Conservation (phyloP, 1,140 invertebrate genomes). For the Scylla paramamosain region DNA sequence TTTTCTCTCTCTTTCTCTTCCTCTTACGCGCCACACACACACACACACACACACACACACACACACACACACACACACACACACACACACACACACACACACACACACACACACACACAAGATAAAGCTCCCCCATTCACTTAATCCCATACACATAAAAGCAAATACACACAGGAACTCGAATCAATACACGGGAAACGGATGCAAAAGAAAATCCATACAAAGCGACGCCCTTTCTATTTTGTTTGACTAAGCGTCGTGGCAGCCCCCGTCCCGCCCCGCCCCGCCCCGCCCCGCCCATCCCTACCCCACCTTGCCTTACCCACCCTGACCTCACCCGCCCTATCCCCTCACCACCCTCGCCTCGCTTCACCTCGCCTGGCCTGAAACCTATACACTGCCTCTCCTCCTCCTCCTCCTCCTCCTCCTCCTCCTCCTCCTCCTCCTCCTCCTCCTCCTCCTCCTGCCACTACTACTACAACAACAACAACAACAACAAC, state of each 20-base stretch:
- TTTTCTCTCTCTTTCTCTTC: neutral
- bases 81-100: slow-evolving; percentile 52
- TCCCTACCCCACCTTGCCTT: neutral
- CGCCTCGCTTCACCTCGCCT: no score
- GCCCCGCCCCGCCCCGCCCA: neutral
- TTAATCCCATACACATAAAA: slow-evolving; percentile 69
- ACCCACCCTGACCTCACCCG: neutral
- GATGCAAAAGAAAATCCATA: slow-evolving; percentile 64
- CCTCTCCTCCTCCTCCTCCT: neutral
- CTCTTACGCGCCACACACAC: neutral
- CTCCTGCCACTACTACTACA: no score
- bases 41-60: slow-evolving; percentile 42
- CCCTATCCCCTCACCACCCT: neutral
- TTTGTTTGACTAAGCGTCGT: slow-evolving; percentile 21
- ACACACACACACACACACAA: slow-evolving; percentile 56
- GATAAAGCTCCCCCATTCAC: slow-evolving; percentile 66
- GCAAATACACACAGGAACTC: slow-evolving; percentile 66
- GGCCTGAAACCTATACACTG: no score
- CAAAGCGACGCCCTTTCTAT: slow-evolving; percentile 35
- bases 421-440: neutral
- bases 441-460: neutral
- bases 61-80: slow-evolving; percentile 56
- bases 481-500: no score
- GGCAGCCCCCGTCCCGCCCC: neutral
- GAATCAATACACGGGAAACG: slow-evolving; percentile 67